Evolutionary conservation across 2,797 vertebrate species (phyloP).

Genomic region (Xenops minutus): DNA sequence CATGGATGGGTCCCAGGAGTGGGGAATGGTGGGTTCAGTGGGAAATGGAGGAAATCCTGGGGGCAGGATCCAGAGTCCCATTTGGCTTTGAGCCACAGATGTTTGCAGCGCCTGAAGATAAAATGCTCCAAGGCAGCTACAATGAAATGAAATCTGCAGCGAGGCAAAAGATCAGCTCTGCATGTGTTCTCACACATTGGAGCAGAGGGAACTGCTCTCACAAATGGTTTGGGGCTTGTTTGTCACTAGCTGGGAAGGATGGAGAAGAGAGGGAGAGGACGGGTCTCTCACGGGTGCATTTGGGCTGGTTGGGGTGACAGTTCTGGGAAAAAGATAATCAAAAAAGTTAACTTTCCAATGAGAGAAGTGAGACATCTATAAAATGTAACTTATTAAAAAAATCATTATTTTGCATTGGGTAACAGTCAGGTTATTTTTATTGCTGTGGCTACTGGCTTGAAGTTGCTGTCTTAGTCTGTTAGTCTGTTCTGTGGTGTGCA

Average conservation of each 20-base stretch:
- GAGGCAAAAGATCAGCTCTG: background rate
- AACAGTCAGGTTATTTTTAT: fast-evolving
- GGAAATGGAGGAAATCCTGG: background rate
- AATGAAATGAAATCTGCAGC: background rate
- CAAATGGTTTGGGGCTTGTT: background rate
- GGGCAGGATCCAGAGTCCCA: background rate
- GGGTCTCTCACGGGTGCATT: fast-evolving
- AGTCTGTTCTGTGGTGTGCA: background rate
- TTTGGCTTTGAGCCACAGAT: background rate
- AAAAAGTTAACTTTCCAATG: background rate
- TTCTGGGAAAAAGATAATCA: background rate
- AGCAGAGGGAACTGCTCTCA: background rate
- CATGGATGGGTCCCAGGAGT: background rate
- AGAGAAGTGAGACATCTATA: background rate
- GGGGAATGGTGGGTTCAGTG: background rate
- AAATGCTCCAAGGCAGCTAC: background rate
- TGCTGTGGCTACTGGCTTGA: background rate
- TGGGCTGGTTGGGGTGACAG: background rate
- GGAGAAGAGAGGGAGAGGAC: background rate
- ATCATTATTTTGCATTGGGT: background rate
- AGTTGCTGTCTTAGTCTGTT: background rate
- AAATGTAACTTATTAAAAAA: background rate
- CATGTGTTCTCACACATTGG: background rate
- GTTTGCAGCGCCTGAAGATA: background rate
- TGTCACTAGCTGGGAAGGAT: background rate